Base-by-base conservation (phyloP, 2,888 invertebrate species). In the Steinernema carpocapsae region DNA sequence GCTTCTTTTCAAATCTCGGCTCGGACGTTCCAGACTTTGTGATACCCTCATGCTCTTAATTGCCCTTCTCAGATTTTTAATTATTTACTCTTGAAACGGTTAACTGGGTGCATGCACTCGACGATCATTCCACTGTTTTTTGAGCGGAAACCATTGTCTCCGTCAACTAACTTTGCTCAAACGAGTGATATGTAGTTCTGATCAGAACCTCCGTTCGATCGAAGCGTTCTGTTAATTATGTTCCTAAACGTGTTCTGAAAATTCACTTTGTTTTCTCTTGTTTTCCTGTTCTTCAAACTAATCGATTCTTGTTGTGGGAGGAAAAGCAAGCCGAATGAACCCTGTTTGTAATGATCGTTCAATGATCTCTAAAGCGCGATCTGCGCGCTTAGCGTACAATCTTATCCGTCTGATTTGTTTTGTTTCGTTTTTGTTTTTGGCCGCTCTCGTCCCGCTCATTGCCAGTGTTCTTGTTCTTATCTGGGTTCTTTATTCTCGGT, bases 31-130 rank as follows among this genome's bases (percentile, higher is more conserved):
- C 37, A 37, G 10, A 37, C 37, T 37, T 37, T 64, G 64, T 64
- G 64, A 64, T 64, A 64, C 24, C 17, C 32, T 32, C 32, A 32
- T 64, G 64, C 64, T 64, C 64, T 64, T 64, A 64, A 52, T 52
- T 52, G 19, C 52, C 37, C 37, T n/a, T n/a, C n/a, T 37, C 37
- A 37, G 37, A 37, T 19, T 48, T 48, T 48, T 48, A 7, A 32
- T 64, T n/a, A 64, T 17, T 64, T 26, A 64, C 32, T 26, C 29
- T 32, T 32, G 37, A 64, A 64, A 37, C 64, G 64, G 64, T 64
- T 64, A 37, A 64, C 26, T 26, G 32, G 17, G 48, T 48, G 48
- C 48, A 14, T 14, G 48, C 48, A 48, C 48, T 48, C 48, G 19
- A 48, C 19, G 17, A 64, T 64, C 64, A 64, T 64, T 64, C 64